Base-by-base conservation (phyloP, 2,888 invertebrate genomes). In the Mechanitis messenoides region DNA sequence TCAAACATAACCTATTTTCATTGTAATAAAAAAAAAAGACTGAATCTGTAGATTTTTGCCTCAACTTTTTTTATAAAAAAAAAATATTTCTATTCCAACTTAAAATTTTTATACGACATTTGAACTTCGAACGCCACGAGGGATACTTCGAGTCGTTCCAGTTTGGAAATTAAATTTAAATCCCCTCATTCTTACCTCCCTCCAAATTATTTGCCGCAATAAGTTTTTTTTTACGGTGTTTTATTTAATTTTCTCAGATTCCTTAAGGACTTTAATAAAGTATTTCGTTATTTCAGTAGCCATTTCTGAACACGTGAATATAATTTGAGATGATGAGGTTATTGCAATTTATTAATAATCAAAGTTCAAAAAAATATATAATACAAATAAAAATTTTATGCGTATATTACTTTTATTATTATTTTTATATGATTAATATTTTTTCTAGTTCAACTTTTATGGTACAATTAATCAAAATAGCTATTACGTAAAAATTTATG, bases 121-220 rank as follows among this genome's bases (percentile, higher is more conserved):
- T 79, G 81, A 85, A 86, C 80, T 84, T 82, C 72, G 76, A 79
- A 74, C 74, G 82, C 84, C 84, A 75, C 81, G 75, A 75, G 87
- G 87, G 80, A 87, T 84, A 78, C 83, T 87, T 83, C 83, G 83
- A 84, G 85, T 84, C 82, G 83, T 86, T 87, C 73, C 80, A 76
- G 83, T 83, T 84, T 80, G 81, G 81, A 89, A 89, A 89, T 90
- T 89, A 88, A 90, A 89, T 90, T 90, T 86, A 84, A 87, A 84
- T 85, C 86, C 90, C 88, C 88, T 81, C 79, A 77, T 85, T 89
- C 87, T 86, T 86, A 73, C 84, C 82, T 80, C 87, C 87, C 87
- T 83, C 75, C 75, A 68, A 84, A 87, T 88, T 84, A 84, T 84
- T 80, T 79, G 80, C 76, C 75, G 76, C 80, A 77, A 80, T 79